Conservation (phyloP, 2,113 vertebrate genomes). For the Ursus arctos region DNA sequence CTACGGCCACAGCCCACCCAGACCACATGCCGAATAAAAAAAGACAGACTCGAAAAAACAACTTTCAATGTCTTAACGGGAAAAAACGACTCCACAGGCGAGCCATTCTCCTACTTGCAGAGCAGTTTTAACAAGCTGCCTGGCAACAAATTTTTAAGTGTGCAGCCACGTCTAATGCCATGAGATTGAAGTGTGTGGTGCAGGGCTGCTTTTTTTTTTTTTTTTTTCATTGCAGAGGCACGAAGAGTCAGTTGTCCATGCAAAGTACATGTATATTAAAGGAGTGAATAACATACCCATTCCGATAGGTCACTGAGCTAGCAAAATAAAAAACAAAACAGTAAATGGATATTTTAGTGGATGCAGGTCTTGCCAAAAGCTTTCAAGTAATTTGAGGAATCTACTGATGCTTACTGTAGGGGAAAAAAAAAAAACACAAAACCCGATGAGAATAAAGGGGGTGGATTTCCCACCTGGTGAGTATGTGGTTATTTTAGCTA, state of each 20-base stretch:
- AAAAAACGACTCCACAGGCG: neutral
- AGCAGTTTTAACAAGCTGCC: slow-evolving; percentile 13
- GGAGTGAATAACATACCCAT: slow-evolving; percentile 89
- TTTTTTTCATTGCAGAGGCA: slow-evolving; percentile 58
- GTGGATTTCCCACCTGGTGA: neutral
- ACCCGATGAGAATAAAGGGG: neutral
- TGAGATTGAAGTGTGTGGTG: slow-evolving; percentile 26
- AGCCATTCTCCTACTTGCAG: neutral
- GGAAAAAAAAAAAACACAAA: neutral
- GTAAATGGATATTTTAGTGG: slow-evolving; percentile 76
- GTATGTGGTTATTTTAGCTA: neutral
- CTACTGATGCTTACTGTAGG: neutral
- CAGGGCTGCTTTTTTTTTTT: neutral
- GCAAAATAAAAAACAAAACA: slow-evolving; percentile 87
- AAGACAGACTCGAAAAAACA: neutral
- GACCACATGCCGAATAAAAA: neutral
- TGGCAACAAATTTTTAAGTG: slow-evolving; percentile 39
- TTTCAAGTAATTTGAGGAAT: slow-evolving; percentile 48
- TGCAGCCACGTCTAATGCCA: slow-evolving; percentile 60
- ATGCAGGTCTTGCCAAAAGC: neutral
- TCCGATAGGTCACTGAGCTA: slow-evolving; percentile 90
- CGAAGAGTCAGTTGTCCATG: slow-evolving; percentile 83
- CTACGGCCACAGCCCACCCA: neutral
- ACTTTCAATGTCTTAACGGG: slow-evolving; percentile 1
- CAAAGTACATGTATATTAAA: slow-evolving; percentile 79